Conservation (phyloP, 30 jellyfish, hydroid and myxozoan species). For the Hydra vulgaris region DNA sequence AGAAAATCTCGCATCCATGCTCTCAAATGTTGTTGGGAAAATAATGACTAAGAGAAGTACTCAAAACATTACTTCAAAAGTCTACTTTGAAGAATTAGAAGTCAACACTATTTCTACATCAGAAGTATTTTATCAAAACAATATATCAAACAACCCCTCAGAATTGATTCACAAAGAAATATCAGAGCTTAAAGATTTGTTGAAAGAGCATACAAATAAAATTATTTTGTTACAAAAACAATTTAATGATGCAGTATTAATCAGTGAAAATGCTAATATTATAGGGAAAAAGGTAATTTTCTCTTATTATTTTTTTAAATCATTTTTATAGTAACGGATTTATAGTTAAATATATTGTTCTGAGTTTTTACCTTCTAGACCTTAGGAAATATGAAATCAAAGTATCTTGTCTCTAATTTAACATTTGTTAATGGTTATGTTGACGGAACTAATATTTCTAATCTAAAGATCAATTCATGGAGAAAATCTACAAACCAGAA, state of each 20-base stretch:
- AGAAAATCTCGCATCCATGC: conserved; percentile 6
- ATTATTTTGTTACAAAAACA: conserved; percentile 25
- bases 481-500: conserved; percentile 45
- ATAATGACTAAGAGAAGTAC: conserved; percentile 19
- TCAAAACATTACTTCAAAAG: conserved; percentile 15
- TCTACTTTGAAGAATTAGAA: background rate
- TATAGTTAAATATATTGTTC: too few relatives aligned
- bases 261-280: conserved; percentile 8
- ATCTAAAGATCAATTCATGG: conserved; percentile 39
- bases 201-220: conserved; percentile 5
- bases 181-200: background rate
- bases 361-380: background rate
- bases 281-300: conserved; percentile 46
- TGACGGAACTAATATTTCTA: conserved; percentile 61
- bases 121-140: background rate
- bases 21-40: conserved; percentile 1
- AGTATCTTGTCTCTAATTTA: background rate
- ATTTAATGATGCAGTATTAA: conserved; percentile 35
- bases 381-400: background rate
- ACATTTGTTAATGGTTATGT: conserved; percentile 37
- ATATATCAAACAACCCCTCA: conserved; percentile 10
- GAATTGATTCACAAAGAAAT: conserved; percentile 8
- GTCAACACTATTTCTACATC: background rate
- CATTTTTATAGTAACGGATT: too few relatives aligned
- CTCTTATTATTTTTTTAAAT: background rate